Evolutionary conservation across 2,888 invertebrate species (phyloP).

Genomic region (Patella caerulea): DNA sequence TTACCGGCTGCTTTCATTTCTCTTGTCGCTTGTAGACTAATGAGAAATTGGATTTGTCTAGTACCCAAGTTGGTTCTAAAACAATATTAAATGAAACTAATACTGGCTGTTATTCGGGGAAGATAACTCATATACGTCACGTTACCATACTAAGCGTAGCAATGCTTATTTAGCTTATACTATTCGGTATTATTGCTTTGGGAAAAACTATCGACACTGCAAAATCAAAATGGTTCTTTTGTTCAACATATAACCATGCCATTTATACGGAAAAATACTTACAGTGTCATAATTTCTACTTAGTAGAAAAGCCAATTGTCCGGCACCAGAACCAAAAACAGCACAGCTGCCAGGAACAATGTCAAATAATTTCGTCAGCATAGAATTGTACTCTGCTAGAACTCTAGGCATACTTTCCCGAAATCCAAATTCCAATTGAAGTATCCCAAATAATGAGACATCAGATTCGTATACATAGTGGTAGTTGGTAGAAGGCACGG

Average conservation of each 20-base stretch:
- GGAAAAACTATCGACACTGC: not conserved
- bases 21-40: no score
- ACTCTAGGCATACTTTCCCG: slow-evolving; percentile 53
- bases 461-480: slow-evolving; percentile 54
- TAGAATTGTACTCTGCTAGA: slow-evolving; percentile 44
- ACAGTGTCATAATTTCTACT: slow-evolving; percentile 56
- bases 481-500: slow-evolving; percentile 49
- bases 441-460: slow-evolving; percentile 50
- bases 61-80: no score
- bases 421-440: slow-evolving; percentile 63
- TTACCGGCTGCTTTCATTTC: no score
- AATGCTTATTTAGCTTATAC: no score
- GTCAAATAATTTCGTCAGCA: slow-evolving; percentile 36
- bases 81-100: no score
- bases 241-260: no score
- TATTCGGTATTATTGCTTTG: no score
- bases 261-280: slow-evolving; percentile 16
- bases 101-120: no score
- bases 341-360: slow-evolving; percentile 45
- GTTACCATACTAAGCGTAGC: no score
- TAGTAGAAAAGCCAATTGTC: slow-evolving; percentile 55
- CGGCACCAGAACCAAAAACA: slow-evolving; percentile 60
- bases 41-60: no score
- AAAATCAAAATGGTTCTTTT: not conserved
- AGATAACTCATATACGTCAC: no score